A percentile compares a stretch with the other conserved stretches of the same genome.
phyloP scores from a whole-genome alignment of 1,140 invertebrate genomes.

The Ostrea denselamellosa region DNA sequence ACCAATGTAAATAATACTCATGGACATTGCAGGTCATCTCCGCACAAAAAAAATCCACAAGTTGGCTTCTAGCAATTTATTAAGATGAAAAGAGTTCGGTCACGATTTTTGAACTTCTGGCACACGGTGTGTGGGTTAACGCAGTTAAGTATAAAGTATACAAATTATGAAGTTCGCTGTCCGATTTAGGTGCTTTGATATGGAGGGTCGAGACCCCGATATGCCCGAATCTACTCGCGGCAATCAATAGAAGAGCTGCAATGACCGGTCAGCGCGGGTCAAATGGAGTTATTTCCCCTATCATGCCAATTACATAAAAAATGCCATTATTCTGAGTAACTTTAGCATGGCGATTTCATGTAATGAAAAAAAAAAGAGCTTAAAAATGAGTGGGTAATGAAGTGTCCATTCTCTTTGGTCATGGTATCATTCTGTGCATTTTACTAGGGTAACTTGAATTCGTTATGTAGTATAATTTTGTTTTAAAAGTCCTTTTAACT shows the following conservation, averaged over 20 bases:
- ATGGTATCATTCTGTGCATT: too few relatives aligned
- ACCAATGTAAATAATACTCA: too few relatives aligned
- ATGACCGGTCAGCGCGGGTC: slow-evolving; percentile 32
- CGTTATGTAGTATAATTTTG: too few relatives aligned
- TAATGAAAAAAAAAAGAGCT: background rate
- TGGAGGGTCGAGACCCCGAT: slow-evolving; percentile 18
- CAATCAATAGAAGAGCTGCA: slow-evolving; percentile 27
- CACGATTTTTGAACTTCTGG: slow-evolving; percentile 20
- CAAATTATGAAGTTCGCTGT: slow-evolving; percentile 36
- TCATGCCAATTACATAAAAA: slow-evolving; percentile 38
- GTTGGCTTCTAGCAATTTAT: background rate
- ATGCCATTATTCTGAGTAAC: slow-evolving; percentile 22
- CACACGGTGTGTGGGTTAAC: slow-evolving; percentile 11
- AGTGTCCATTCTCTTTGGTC: too few relatives aligned
- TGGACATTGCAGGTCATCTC: too few relatives aligned
- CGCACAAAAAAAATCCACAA: background rate
- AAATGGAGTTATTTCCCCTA: slow-evolving; percentile 37
- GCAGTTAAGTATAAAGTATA: slow-evolving; percentile 22
- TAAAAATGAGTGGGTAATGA: background rate
- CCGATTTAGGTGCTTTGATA: slow-evolving; percentile 29
- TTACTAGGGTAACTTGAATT: too few relatives aligned
- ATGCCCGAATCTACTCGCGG: slow-evolving; percentile 12
- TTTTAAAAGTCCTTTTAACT: too few relatives aligned
- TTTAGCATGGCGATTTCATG: background rate
- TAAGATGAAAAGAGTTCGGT: slow-evolving; percentile 19